Conservation (phyloP, 53 echinoderm and acorn worm genomes). For the Astropecten irregularis region DNA sequence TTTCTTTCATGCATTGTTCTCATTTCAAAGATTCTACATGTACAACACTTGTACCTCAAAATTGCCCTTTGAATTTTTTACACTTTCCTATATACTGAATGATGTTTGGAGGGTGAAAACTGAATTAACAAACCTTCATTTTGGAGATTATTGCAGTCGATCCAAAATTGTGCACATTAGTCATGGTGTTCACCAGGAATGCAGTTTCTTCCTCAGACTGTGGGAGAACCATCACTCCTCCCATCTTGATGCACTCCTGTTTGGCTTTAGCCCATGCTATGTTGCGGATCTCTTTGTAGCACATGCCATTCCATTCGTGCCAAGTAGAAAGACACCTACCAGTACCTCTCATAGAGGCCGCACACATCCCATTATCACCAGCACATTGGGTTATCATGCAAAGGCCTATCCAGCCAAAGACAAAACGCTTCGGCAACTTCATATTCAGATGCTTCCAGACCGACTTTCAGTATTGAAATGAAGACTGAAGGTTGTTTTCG, state of each 20-base stretch:
- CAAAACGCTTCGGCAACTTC: no score
- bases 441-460: no score
- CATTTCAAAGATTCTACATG: no score
- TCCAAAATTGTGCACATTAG: background rate
- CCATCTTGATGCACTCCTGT: conserved; percentile 30
- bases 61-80: no score
- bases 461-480: no score
- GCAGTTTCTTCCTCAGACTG: background rate
- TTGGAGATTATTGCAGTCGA: background rate
- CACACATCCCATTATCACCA: background rate
- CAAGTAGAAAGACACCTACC: background rate
- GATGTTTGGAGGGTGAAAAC: no score
- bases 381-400: background rate
- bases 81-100: no score
- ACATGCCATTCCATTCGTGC: background rate
- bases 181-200: background rate
- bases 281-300: conserved; percentile 7
- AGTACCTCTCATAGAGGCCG: background rate
- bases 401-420: background rate
- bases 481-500: no score
- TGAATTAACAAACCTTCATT: background rate
- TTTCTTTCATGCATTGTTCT: no score
- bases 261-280: background rate
- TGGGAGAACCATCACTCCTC: background rate
- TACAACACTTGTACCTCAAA: no score